These are phyloP conservation scores for Prunella strophiata DNA, from an alignment of 2,797 vertebrate genomes.

Conservation along the genomic window DNA sequence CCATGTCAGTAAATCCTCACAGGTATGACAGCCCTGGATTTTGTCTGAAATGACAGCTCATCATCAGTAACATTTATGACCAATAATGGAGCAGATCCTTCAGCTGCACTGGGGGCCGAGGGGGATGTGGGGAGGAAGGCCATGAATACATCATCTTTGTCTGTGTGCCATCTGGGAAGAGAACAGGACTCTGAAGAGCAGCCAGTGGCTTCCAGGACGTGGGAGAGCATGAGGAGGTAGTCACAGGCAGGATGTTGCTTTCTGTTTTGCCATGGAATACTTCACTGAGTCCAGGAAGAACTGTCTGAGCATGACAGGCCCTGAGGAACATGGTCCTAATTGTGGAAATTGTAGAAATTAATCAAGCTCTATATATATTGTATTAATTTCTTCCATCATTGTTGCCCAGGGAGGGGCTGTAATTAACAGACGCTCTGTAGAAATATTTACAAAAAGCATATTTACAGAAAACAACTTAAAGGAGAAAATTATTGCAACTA, in stretches of 20 bases:
- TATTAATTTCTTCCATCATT: background rate
- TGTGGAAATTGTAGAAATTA: background rate
- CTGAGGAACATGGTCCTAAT: background rate
- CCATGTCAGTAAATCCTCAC: background rate
- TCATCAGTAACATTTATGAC: background rate
- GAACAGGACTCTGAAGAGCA: background rate
- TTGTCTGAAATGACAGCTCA: background rate
- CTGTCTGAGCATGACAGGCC: background rate
- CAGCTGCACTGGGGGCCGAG: background rate
- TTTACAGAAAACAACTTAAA: background rate
- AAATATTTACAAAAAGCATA: background rate
- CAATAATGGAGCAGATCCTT: background rate
- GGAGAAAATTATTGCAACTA: background rate
- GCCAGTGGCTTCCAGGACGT: background rate
- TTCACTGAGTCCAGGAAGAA: background rate
- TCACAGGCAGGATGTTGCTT: background rate
- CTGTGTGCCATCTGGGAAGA: background rate
- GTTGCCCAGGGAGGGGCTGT: background rate
- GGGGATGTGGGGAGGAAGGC: background rate
- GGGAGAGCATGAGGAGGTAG: background rate
- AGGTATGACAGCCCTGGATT: background rate
- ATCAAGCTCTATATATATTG: background rate
- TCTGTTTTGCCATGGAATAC: background rate
- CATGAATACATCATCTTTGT: background rate
- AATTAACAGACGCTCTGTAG: background rate